Evolutionary conservation across 2,113 vertebrate genomes (phyloP).

Genomic region (Lophius piscatorius): DNA sequence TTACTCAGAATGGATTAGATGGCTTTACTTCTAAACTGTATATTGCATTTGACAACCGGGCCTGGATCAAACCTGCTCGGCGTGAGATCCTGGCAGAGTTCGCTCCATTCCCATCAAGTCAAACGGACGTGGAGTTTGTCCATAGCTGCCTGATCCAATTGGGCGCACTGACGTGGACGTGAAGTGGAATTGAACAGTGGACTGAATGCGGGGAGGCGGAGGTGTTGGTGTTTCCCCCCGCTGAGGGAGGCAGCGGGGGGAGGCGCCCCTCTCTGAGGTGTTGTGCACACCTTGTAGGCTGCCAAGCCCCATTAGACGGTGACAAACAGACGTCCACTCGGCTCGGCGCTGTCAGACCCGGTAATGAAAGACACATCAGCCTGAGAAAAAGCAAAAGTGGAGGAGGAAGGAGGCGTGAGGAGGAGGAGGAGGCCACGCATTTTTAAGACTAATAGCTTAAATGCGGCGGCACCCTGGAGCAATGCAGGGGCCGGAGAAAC

Average conservation of each 20-base stretch:
- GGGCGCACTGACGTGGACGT: constrained; percentile 51
- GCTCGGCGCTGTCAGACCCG: constrained; percentile 68
- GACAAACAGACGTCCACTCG: constrained; percentile 71
- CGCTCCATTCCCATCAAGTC: constrained; percentile 75
- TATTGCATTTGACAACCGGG: constrained; percentile 66
- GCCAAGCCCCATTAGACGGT: constrained; percentile 76
- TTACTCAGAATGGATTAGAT: constrained; percentile 69
- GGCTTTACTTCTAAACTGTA: constrained; percentile 57
- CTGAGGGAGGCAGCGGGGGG: constrained; percentile 55
- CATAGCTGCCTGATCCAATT: constrained; percentile 75
- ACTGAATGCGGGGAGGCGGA: constrained; percentile 37
- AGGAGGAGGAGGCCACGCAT: constrained; percentile 59
- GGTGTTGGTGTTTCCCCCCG: constrained; percentile 74
- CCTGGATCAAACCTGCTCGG: constrained; percentile 48
- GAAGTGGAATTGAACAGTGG: constrained; percentile 72
- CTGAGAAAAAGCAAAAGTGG: constrained; percentile 48
- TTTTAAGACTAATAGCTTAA: constrained; percentile 66
- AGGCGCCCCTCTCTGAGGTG: constrained; percentile 66
- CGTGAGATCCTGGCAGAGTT: constrained; percentile 55
- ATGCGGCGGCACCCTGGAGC: constrained; percentile 39
- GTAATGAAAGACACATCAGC: constrained; percentile 78
- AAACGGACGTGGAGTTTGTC: constrained; percentile 71
- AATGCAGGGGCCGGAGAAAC: constrained; percentile 13
- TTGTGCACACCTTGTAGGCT: constrained; percentile 70
- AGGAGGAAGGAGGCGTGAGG: constrained; percentile 22